phyloP scores from a whole-genome alignment of 2,888 invertebrate genomes.

The Nomada hirtipes region DNA sequence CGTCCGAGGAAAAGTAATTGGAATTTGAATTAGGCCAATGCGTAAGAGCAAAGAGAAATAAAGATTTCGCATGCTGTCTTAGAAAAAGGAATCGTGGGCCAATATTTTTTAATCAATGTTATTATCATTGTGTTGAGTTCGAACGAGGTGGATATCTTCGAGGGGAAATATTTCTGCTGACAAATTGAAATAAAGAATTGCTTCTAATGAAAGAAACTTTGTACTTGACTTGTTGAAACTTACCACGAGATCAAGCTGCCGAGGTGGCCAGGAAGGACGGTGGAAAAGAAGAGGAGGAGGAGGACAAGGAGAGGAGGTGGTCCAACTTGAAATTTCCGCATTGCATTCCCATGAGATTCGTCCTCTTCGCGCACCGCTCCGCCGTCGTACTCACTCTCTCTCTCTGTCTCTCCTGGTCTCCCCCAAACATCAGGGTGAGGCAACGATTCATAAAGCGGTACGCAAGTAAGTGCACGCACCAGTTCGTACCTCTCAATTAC shows the following conservation, averaged over 20 bases:
- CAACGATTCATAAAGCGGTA: conserved; percentile 28
- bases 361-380: conserved; percentile 58
- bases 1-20: not conserved
- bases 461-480: conserved; percentile 3
- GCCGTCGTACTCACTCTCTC: not conserved
- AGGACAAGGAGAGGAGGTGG: conserved; percentile 33
- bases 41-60: no score
- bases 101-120: no score
- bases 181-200: not conserved
- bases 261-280: conserved; percentile 44
- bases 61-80: no score
- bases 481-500: conserved; percentile 37
- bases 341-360: conserved; percentile 80
- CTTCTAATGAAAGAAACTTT: not conserved
- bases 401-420: conserved; percentile 11
- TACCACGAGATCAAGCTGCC: conserved; percentile 58
- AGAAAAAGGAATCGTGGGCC: no score
- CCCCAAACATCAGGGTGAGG: conserved; percentile 30
- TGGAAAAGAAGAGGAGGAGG: conserved; percentile 32
- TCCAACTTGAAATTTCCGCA: conserved; percentile 80
- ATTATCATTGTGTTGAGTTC: no score
- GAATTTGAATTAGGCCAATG: not conserved
- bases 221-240: conserved; percentile 33
- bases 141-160: no score
- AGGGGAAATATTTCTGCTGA: no score